Evolutionary conservation across 2,888 invertebrate species (phyloP).

Genomic region (Megamerina dolium): DNA sequence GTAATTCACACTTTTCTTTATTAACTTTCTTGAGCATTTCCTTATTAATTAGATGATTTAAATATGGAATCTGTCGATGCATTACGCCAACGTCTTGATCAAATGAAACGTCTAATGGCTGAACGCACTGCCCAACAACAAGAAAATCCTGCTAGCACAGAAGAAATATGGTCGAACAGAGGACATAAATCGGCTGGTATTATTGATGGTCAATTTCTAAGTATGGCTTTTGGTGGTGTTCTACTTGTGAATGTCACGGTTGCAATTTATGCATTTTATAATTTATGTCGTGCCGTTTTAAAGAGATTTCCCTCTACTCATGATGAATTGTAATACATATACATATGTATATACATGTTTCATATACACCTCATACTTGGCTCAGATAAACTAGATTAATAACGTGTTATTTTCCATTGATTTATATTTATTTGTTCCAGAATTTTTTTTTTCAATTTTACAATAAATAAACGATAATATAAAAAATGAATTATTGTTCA

Average conservation of each 20-base stretch:
- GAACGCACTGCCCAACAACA: constrained; percentile 56
- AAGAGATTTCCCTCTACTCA: constrained; percentile 78
- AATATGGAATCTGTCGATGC: constrained; percentile 71
- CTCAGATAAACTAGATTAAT: too few species aligned
- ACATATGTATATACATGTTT: too few species aligned
- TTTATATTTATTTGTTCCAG: too few species aligned
- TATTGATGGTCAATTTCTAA: constrained; percentile 72
- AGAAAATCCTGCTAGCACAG: constrained; percentile 43
- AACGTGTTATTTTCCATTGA: too few species aligned
- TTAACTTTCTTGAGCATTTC: too few species aligned
- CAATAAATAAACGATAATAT: too few species aligned
- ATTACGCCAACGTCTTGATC: constrained; percentile 66
- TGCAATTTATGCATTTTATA: constrained; percentile 79
- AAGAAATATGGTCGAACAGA: constrained; percentile 45
- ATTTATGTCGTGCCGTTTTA: constrained; percentile 70
- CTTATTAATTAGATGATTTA: constrained; percentile 45
- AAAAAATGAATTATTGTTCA: too few species aligned
- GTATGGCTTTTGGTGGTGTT: constrained; percentile 75
- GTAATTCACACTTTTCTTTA: constrained; percentile 4
- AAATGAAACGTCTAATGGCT: constrained; percentile 77
- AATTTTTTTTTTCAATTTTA: too few species aligned
- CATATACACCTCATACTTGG: too few species aligned
- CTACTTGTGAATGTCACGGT: constrained; percentile 72
- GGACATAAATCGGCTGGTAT: constrained; percentile 53
- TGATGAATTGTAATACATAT: constrained; percentile 76